Evolutionary conservation across 2,888 invertebrate species (phyloP), one percentile per base, ranked within the genome.

Genomic region (Eristalis pertinax): DNA sequence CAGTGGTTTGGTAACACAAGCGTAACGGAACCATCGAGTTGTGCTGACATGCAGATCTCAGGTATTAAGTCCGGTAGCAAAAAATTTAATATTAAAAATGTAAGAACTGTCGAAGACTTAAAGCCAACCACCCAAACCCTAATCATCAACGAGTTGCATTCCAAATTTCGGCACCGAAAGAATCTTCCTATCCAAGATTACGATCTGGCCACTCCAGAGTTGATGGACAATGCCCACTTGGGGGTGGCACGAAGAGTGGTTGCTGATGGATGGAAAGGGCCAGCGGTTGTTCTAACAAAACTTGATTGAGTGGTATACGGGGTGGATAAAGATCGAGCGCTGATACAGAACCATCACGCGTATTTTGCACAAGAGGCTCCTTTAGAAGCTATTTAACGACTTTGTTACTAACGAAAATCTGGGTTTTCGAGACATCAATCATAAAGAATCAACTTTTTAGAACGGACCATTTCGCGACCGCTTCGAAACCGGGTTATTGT

Each of bases 1-100:
- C 75, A 87, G 64, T 89, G 84, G 78, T 81, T 81, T 65, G 82
- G 84, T 15, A 75, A 82, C 29, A 84, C n/a, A n/a, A n/a, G n/a
- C n/a, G n/a, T n/a, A n/a, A n/a, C n/a, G n/a, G 76, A n/a, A 67
- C 43, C 60, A 15, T 63, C 77, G 15, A 78, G 26, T 50, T 29
- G 69, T 24, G 63, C 81, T 32, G 65, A 70, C 4, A 22, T 84
- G n/a, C 72, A 81, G 72, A 84, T 89, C 7, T 87, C 82, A 4
- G 84, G 87, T 56, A 41, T 58, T 41, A n/a, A 56, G 10, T 60
- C 41, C 15, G 19, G 60, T 43, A 67, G 74, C 38, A 79, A 24
- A n/a, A 32, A 70, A 35, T 88, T 78, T 50, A 19, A 43, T 22
- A 29, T 88, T 32, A 64, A 65, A 35, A 81, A 84, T 38, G 80